These are phyloP conservation scores for Acanthaster planci DNA, from an alignment of 35 echinoderm and acorn worm genomes.

Conservation along the genomic window DNA sequence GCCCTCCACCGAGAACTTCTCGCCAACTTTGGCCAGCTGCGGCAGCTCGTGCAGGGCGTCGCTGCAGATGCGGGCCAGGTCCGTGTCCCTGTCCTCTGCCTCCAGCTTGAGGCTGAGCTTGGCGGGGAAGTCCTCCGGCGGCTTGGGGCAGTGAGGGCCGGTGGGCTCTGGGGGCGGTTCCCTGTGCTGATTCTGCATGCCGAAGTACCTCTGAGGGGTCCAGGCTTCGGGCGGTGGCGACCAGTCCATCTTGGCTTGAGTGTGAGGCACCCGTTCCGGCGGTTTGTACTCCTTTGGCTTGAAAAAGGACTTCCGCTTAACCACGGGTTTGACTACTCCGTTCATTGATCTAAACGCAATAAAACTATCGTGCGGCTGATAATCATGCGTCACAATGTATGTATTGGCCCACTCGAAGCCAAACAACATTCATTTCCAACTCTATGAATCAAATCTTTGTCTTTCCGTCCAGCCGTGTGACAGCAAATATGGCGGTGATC, in stretches of 20 bases:
- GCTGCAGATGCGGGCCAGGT: background rate
- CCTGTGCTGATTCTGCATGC: background rate
- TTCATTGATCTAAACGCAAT: no score
- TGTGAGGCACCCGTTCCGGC: background rate
- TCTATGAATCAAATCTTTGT: no score
- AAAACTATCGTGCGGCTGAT: no score
- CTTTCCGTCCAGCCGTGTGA: no score
- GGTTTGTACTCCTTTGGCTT: background rate
- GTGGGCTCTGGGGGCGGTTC: background rate
- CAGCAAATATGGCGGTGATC: no score
- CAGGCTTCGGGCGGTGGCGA: background rate
- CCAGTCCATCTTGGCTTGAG: background rate
- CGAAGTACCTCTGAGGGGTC: no score
- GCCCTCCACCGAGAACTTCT: conserved; percentile 8
- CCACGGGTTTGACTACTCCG: no score
- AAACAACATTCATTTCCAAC: no score
- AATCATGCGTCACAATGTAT: no score
- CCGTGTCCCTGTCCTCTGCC: background rate
- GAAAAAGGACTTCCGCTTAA: no score
- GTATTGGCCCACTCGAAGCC: no score
- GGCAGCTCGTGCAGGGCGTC: conserved; percentile 21
- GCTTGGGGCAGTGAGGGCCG: background rate
- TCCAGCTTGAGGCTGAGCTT: background rate
- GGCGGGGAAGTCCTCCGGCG: conserved; percentile 13
- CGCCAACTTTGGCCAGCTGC: background rate